Conservation (phyloP, 2,888 invertebrate species). For the Acrobasis suavella region DNA sequence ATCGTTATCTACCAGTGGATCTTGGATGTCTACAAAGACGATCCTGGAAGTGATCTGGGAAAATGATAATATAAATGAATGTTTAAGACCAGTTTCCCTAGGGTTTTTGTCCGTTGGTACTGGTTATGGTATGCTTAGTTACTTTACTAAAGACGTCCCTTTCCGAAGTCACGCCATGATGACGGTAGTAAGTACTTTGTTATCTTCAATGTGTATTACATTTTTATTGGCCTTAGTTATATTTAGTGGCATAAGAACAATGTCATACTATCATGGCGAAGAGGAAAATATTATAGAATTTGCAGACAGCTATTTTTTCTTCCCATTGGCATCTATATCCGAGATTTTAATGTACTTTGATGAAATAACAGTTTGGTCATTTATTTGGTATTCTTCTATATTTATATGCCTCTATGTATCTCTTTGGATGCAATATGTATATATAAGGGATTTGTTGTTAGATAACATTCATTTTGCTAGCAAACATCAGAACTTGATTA, state of each 20-base stretch:
- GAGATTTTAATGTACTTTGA: constrained; percentile 59
- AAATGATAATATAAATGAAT: constrained; percentile 39
- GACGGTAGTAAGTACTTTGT: constrained; percentile 57
- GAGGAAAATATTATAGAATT: constrained; percentile 64
- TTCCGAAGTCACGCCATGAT: constrained; percentile 72
- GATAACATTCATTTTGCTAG: constrained; percentile 35
- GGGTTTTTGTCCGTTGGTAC: constrained; percentile 57
- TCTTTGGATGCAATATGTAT: constrained; percentile 58
- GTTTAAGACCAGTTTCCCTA: constrained; percentile 44
- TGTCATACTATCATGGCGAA: constrained; percentile 71
- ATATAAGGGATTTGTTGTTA: constrained; percentile 50
- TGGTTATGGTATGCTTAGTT: constrained; percentile 61
- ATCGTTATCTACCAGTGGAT: constrained; percentile 59
- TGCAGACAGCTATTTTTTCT: constrained; percentile 38
- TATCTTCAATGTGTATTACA: constrained; percentile 52
- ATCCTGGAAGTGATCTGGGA: constrained; percentile 44
- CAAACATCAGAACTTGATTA: constrained; percentile 44
- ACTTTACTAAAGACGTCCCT: constrained; percentile 55
- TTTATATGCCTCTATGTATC: constrained; percentile 57
- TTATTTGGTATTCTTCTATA: constrained; percentile 61
- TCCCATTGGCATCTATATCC: constrained; percentile 14
- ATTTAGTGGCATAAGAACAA: constrained; percentile 64
- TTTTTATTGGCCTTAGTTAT: constrained; percentile 53
- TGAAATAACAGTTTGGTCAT: constrained; percentile 55
- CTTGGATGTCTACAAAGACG: constrained; percentile 60